These are phyloP conservation scores for Siniperca scherzeri DNA, from an alignment of 2,797 vertebrate species.

Conservation along the genomic window DNA sequence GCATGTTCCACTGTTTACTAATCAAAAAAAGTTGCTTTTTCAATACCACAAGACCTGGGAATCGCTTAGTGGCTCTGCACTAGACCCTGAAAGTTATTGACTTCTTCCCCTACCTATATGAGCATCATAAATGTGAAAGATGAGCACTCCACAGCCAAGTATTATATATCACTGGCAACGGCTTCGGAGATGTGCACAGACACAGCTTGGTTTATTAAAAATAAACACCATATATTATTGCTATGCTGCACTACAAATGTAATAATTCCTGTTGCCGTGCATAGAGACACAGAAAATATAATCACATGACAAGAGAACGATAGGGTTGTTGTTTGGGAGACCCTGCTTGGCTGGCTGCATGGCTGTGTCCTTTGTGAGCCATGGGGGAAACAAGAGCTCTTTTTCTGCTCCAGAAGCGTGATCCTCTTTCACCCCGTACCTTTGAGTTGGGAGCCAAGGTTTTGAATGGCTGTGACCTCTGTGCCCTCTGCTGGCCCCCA, in stretches of 20 bases:
- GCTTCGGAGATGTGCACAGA: slow-evolving; percentile 67
- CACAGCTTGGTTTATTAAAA: slow-evolving; percentile 82
- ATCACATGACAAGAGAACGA: slow-evolving; percentile 69
- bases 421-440: slow-evolving; percentile 84
- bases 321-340: slow-evolving; percentile 75
- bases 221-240: slow-evolving; percentile 81
- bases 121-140: slow-evolving; percentile 84
- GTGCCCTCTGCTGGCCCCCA: slow-evolving; percentile 70
- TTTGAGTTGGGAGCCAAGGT: slow-evolving; percentile 81
- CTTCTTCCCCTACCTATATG: slow-evolving; percentile 80
- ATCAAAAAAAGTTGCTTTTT: slow-evolving; percentile 87
- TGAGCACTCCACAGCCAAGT: slow-evolving; percentile 74
- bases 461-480: slow-evolving; percentile 85
- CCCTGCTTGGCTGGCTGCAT: slow-evolving; percentile 63
- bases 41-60: slow-evolving; percentile 71
- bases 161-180: slow-evolving; percentile 71
- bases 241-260: slow-evolving; percentile 68
- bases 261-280: slow-evolving; percentile 74
- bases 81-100: slow-evolving; percentile 83
- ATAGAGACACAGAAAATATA: slow-evolving; percentile 71
- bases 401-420: slow-evolving; percentile 82
- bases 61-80: slow-evolving; percentile 74
- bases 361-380: slow-evolving; percentile 80
- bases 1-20: slow-evolving; percentile 83
- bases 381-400: slow-evolving; percentile 82